Percentiles rank a stretch among this genome's conserved stretches.
These are phyloP conservation scores for Zapornia atra DNA, from an alignment of 2,113 vertebrate genomes.

Conservation along the genomic window DNA sequence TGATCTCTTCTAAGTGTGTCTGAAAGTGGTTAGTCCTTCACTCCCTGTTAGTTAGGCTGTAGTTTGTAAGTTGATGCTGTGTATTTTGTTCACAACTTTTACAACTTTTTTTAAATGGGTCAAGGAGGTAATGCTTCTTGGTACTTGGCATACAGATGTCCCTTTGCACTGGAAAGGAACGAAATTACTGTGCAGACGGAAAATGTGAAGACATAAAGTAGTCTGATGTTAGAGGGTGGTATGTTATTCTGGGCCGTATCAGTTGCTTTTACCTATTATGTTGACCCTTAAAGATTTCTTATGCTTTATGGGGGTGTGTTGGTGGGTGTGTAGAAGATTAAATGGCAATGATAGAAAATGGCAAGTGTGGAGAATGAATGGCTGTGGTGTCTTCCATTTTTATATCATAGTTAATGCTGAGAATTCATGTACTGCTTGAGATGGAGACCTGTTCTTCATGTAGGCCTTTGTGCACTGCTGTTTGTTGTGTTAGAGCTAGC, in stretches of 20 bases:
- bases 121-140: fast-evolving
- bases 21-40: neutral
- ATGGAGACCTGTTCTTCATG: neutral
- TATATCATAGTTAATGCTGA: fast-evolving
- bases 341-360: neutral
- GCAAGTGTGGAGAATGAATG: neutral
- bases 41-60: neutral
- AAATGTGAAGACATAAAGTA: neutral
- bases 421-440: neutral
- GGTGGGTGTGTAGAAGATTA: neutral
- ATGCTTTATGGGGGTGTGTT: neutral
- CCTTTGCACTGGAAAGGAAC: neutral
- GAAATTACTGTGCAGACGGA: neutral
- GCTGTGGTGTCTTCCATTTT: neutral
- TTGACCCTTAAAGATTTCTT: neutral
- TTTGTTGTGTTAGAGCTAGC: neutral
- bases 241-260: neutral
- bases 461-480: neutral
- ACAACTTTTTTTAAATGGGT: neutral
- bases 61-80: neutral
- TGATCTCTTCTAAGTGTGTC: neutral
- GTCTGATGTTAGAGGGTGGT: neutral
- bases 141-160: neutral
- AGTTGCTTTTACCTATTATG: neutral
- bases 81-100: neutral